phyloP scores from a whole-genome alignment of 2,888 invertebrate genomes.

The Coleophora flavipennella region DNA sequence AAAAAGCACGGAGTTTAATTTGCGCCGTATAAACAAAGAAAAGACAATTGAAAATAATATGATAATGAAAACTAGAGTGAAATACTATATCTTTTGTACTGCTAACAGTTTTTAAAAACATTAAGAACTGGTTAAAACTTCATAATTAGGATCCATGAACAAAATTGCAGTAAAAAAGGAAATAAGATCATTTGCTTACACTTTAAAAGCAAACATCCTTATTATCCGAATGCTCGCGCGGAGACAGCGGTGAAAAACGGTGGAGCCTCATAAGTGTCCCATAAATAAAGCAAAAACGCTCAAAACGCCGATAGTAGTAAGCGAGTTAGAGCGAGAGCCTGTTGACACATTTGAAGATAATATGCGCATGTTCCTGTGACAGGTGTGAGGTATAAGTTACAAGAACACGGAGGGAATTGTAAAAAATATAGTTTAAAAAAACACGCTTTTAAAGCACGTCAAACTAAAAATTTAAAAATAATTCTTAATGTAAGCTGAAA shows the following conservation, averaged over 20 bases:
- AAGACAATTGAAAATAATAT: too few species aligned
- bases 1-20: too few species aligned
- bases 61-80: too few species aligned
- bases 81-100: too few species aligned
- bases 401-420: not conserved
- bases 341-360: conserved; percentile 72
- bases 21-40: too few species aligned
- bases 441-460: too few species aligned
- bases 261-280: conserved; percentile 18
- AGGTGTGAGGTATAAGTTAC: conserved; percentile 20
- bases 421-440: too few species aligned
- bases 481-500: too few species aligned
- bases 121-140: too few species aligned
- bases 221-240: conserved; percentile 11
- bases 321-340: conserved; percentile 54
- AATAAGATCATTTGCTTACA: not conserved
- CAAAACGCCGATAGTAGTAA: conserved; percentile 38
- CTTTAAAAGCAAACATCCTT: conserved; percentile 1
- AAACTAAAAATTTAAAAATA: too few species aligned
- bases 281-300: conserved; percentile 20
- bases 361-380: conserved; percentile 55
- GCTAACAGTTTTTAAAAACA: too few species aligned
- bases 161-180: not conserved
- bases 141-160: not conserved
- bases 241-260: conserved; percentile 14